Evolutionary conservation across 2,797 vertebrate species (phyloP).

Genomic region (Pelochelys cantorii): DNA sequence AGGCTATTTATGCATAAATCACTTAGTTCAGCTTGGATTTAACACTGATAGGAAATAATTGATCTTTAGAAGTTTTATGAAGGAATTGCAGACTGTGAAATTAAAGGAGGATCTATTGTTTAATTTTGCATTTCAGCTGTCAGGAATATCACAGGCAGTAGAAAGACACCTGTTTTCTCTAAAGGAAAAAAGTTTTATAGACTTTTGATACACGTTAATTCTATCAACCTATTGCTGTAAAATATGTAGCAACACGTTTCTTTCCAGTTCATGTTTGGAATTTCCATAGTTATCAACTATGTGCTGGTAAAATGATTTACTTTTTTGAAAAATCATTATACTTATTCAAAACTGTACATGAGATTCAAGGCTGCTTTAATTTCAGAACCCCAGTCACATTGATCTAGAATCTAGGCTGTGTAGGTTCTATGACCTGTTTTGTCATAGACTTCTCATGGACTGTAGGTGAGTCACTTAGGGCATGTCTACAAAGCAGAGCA

Average conservation of each 20-base stretch:
- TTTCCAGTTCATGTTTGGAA: constrained; percentile 41
- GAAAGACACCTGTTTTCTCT: constrained; percentile 58
- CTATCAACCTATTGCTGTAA: constrained; percentile 26
- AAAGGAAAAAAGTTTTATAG: constrained; percentile 40
- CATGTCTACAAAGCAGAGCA: no score
- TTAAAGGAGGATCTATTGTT: constrained; percentile 76
- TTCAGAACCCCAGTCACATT: neutral
- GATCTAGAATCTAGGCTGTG: neutral
- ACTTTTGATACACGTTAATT: constrained; percentile 53
- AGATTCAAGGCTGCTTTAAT: neutral
- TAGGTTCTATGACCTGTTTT: neutral
- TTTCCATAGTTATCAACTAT: constrained; percentile 5
- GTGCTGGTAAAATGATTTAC: constrained; percentile 12
- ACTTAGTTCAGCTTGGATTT: constrained; percentile 78
- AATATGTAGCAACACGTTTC: constrained; percentile 38
- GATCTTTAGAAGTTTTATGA: constrained; percentile 82
- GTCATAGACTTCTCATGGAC: neutral
- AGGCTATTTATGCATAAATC: constrained; percentile 78
- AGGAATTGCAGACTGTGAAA: constrained; percentile 82
- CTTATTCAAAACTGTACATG: neutral
- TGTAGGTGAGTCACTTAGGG: neutral
- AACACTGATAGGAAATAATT: constrained; percentile 79
- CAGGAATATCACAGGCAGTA: constrained; percentile 12
- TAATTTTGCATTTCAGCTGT: constrained; percentile 74
- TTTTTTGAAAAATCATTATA: constrained; percentile 21